Evolutionary conservation across 2,797 vertebrate species (phyloP), one percentile per base, ranked within the genome.

Genomic region (Hippoglossus hippoglossus): DNA sequence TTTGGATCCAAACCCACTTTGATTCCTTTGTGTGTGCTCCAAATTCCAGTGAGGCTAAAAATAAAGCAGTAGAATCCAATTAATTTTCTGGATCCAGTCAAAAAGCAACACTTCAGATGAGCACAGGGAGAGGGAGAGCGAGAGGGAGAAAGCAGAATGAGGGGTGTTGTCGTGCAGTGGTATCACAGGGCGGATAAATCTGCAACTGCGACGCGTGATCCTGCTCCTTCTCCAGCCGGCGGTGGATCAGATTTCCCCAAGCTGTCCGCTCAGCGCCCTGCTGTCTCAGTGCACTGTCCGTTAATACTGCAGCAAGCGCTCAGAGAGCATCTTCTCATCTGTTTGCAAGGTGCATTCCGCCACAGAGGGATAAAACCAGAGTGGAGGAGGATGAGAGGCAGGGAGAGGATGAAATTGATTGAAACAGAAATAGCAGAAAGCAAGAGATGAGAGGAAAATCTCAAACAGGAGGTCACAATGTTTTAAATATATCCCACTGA

Each of bases 171-270:
- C 86, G 51, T 56, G 79, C 79, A 64, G 73, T 60, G 79, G 66
- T 85, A 87, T 90, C 79, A 80, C 84, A 79, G 85, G 87, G 88
- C 56, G 88, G 85, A 83, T 86, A 83, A 87, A 91, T 90, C 86
- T 87, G 89, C 85, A 79, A 76, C 83, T 83, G 86, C 74, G 61
- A 87, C 71, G 91, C 79, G 77, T 79, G 88, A 89, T 90, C 86
- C 88, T 75, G 76, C 79, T 87, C 73, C 80, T 73, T 87, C 84
- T 77, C 76, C 75, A 66, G 74, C 63, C 81, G 75, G 75, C 81
- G 76, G 57, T 75, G 84, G 90, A 91, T 93, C 88, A 85, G 86
- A 85, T 93, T 91, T 86, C 88, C 83, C 86, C 86, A 64, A 88
- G 86, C 88, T 83, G 90, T 92, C 87, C 82, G 73, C 89, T 91